Evolutionary conservation across 2,113 vertebrate species (phyloP), one percentile per base, ranked within the genome.

Genomic region (Seriola dumerili): DNA sequence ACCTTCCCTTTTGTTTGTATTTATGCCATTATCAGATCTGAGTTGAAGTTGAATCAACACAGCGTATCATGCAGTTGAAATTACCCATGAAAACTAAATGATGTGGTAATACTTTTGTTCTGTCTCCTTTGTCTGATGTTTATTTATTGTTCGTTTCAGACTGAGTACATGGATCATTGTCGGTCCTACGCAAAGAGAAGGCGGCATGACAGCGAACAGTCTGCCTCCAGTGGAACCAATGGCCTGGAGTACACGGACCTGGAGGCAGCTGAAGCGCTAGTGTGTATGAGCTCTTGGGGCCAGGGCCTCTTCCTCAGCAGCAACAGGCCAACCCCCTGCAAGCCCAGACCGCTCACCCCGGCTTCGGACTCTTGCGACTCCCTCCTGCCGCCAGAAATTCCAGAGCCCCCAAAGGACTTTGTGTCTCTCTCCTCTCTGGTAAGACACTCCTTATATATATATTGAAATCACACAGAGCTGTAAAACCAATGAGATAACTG

Each of bases 281-380:
- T 99, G 84, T 99, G 97, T 70, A 99, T 99, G 98, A 99, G 98
- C 83, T 97, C 97, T 16, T 99, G 97, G 98, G 97, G 97, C 68
- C 98, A 97, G 86, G 95, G 96, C 62, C 90, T 94, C 48, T 88
- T 91, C 50, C 80, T 76, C 19, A 4, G 75, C 68, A 19, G 76
- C 0, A 96, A 93, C 90, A 96, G 94, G 85, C 87, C 78, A 0
- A 92, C 44, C 63, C 62, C 92, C 69, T 95, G 93, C 91, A 95
- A 95, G 83, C 83, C 96, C 81, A 94, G 98, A 70, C 98, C 98
- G 14, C 96, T 99, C 74, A 99, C 98, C 0, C 98, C 98, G 1
- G 97, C 97, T 36, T 99, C 98, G 0, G 98, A 99, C 88, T 97
- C 97, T 8, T 98, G 97, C 2, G 98, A 99, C 74, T 96, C 96